Evolutionary conservation across 2,888 invertebrate species (phyloP), one percentile per base, ranked within the genome.

Genomic region (Amphiduros pacificus): DNA sequence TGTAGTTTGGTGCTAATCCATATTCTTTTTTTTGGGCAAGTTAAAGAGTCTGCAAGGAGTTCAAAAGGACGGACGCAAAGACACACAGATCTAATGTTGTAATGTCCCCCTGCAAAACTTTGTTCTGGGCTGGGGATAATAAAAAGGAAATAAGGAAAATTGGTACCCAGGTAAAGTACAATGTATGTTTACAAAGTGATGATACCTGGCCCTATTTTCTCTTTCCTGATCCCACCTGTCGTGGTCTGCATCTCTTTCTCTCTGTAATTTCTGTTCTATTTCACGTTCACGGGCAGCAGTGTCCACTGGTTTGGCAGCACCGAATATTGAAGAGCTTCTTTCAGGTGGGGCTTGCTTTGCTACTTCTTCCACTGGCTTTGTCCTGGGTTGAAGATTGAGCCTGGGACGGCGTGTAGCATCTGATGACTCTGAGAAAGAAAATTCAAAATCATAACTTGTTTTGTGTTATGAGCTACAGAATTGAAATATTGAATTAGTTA

Each of bases 261-360:
- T 59, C 54, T 64, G 62, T 55, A 94, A 84, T 70, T 92, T 89
- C 78, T 93, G 92, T 79, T 96, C 96, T 68, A 96, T 95, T 85
- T 94, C 92, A 58, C 92, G 86, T 77, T 95, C 94, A 73, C 91
- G 88, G 51, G 92, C 90, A 56, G 92, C 89, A 1, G 96, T 97
- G 80, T 96, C 94, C 0, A 97, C 96, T 0, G 96, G 96, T 80
- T 91, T 93, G 22, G 96, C 96, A 31, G 88, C 90, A n/a, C 96
- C 96, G 80, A 96, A 96, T 71, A 96, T 94, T 20, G 82, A 91
- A 52, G 89, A 87, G 0, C n/a, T n/a, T n/a, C n/a, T n/a, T n/a
- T n/a, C n/a, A n/a, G n/a, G n/a, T n/a, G n/a, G n/a, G 11, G 32
- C 20, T 41, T 11, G 27, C 9, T 32, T 9, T 17, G 51, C 24